Conservation (phyloP, 2,888 invertebrate genomes). For the Amphimallon solstitiale region DNA sequence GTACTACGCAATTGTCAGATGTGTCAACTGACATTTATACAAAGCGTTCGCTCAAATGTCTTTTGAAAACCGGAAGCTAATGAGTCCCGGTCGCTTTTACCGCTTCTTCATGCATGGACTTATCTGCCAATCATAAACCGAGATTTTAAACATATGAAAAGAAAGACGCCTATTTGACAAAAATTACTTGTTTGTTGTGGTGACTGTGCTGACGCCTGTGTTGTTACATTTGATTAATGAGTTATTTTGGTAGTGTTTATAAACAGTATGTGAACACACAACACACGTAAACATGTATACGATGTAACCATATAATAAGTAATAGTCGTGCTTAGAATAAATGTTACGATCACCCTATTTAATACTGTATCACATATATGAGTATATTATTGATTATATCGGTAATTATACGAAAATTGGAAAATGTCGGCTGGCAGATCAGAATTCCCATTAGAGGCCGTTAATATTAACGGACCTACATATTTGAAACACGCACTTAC, state of each 20-base stretch:
- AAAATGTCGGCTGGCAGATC: conserved; percentile 47
- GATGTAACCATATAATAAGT: too few relatives aligned
- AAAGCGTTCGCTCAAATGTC: conserved; percentile 38
- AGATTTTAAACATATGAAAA: conserved; percentile 49
- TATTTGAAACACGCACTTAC: conserved; percentile 83
- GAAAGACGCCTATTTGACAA: conserved; percentile 16
- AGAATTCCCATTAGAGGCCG: conserved; percentile 61
- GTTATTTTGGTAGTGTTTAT: background rate
- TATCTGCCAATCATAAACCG: conserved; percentile 45
- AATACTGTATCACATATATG: background rate
- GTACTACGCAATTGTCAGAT: conserved; percentile 39
- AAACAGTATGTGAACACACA: conserved; percentile 2
- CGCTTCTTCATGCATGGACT: conserved; percentile 42
- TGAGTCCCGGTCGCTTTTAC: conserved; percentile 40
- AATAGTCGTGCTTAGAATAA: background rate
- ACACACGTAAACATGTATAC: too few relatives aligned
- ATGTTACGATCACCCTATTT: background rate
- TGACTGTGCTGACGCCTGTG: background rate
- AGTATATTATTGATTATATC: background rate
- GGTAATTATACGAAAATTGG: background rate
- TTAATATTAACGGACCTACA: conserved; percentile 62
- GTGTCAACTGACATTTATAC: conserved; percentile 31
- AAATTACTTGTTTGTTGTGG: too few relatives aligned
- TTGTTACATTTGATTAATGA: too few relatives aligned
- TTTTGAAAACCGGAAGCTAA: conserved; percentile 53